phyloP scores from a whole-genome alignment of 2,888 invertebrate species.

The Apotomis betuletana region DNA sequence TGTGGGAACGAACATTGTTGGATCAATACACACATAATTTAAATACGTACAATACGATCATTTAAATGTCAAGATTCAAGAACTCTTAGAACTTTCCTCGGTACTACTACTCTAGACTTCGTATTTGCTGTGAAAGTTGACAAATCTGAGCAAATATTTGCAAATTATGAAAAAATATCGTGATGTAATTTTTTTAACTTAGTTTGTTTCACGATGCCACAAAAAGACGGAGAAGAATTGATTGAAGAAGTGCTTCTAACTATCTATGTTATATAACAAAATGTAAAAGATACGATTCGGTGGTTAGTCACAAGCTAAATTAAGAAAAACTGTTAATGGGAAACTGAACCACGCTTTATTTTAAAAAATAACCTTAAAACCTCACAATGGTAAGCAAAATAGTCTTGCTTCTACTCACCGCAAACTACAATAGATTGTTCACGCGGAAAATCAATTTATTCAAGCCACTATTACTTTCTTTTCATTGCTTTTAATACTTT shows the following conservation, averaged over 20 bases:
- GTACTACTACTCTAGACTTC: too few relatives aligned
- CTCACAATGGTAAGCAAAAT: not conserved
- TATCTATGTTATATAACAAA: not conserved
- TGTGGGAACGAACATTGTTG: not conserved
- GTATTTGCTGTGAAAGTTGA: too few relatives aligned
- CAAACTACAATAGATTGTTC: conserved; percentile 55
- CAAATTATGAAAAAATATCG: too few relatives aligned
- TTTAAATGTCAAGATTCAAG: not conserved
- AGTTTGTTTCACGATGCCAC: too few relatives aligned
- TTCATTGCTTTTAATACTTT: conserved; percentile 53
- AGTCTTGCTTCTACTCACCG: not conserved
- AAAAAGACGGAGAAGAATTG: too few relatives aligned
- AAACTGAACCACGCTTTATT: not conserved
- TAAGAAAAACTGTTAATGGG: not conserved
- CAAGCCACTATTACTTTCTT: conserved; percentile 58
- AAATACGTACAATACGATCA: not conserved
- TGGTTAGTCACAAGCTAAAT: not conserved
- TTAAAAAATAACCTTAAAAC: not conserved
- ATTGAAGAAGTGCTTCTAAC: not conserved
- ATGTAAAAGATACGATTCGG: not conserved
- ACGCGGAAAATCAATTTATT: conserved; percentile 69
- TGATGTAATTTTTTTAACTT: too few relatives aligned
- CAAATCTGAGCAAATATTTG: too few relatives aligned
- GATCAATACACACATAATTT: conserved; percentile 3
- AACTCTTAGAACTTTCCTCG: too few relatives aligned